Evolutionary conservation across 2,888 invertebrate species (phyloP).

Genomic region (Troides aeacus): DNA sequence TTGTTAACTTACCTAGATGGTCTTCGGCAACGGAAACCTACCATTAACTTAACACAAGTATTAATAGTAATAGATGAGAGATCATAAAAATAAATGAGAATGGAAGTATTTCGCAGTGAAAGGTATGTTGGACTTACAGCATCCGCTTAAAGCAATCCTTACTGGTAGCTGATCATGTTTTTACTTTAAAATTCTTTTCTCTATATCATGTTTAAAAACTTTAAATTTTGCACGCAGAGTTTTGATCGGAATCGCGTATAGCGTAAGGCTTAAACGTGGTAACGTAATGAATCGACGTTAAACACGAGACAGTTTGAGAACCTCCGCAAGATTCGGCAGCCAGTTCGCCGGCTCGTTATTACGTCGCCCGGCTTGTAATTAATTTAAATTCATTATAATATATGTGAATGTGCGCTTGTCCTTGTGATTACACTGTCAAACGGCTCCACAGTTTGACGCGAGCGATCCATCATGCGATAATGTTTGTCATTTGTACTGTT

Average conservation of each 20-base stretch:
- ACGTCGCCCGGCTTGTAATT: constrained; percentile 18
- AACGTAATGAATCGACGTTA: constrained; percentile 28
- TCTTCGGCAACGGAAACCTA: too few species aligned
- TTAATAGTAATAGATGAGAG: too few species aligned
- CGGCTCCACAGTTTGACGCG: constrained; percentile 17
- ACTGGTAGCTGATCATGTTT: background rate
- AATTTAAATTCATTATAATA: constrained; percentile 46
- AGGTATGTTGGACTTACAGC: too few species aligned
- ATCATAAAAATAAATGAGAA: too few species aligned
- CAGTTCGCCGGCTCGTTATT: constrained; percentile 9
- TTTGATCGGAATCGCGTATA: background rate
- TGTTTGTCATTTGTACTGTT: constrained; percentile 17
- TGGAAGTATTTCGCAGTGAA: too few species aligned
- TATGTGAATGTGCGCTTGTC: constrained; percentile 39
- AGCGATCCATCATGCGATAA: constrained; percentile 24
- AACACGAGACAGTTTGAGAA: constrained; percentile 26
- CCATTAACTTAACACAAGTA: too few species aligned
- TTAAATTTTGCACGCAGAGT: background rate
- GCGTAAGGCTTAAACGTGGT: background rate
- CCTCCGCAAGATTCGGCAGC: constrained; percentile 25
- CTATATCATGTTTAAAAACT: background rate
- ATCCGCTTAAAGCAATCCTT: too few species aligned
- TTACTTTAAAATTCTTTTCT: background rate
- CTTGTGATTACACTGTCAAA: constrained; percentile 42
- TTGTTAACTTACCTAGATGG: too few species aligned